A percentile compares a stretch with the other conserved stretches of the same genome.
phyloP scores from a whole-genome alignment of 2,113 vertebrate species.

The Eretmochelys imbricata region DNA sequence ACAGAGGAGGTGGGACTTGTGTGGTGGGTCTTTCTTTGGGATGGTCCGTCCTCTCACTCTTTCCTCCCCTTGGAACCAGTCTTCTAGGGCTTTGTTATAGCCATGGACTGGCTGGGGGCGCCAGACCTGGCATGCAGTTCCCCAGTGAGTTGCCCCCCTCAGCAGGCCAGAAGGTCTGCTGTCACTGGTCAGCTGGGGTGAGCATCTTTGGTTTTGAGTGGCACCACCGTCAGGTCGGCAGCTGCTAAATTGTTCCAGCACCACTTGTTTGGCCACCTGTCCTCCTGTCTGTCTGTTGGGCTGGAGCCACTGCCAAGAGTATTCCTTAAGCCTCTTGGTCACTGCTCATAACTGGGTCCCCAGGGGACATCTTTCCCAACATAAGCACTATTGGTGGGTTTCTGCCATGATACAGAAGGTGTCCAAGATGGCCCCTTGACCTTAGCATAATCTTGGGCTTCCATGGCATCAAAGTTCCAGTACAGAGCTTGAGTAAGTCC shows the following conservation, averaged over 20 bases:
- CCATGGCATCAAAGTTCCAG: neutral
- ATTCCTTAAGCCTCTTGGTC: neutral
- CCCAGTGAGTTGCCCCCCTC: neutral
- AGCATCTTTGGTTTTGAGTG: neutral
- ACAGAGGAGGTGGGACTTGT: neutral
- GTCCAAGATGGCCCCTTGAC: neutral
- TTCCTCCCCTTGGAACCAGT: neutral
- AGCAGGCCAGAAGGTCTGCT: neutral
- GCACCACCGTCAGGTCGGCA: neutral
- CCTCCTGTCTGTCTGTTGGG: neutral
- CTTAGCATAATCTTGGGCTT: neutral
- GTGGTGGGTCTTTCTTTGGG: neutral
- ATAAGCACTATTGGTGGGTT: neutral
- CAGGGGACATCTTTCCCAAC: neutral
- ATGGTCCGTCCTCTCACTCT: neutral
- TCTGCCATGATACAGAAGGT: neutral
- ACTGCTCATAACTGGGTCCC: neutral
- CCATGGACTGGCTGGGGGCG: neutral
- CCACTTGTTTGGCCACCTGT: neutral
- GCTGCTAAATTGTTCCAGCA: neutral
- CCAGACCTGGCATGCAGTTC: neutral
- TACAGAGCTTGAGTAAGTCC: neutral
- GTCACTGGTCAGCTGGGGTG: neutral
- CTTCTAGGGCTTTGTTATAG: neutral
- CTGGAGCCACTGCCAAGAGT: neutral